Base-by-base conservation (phyloP, 2,888 invertebrate species). In the Cheiracanthium punctorium region DNA sequence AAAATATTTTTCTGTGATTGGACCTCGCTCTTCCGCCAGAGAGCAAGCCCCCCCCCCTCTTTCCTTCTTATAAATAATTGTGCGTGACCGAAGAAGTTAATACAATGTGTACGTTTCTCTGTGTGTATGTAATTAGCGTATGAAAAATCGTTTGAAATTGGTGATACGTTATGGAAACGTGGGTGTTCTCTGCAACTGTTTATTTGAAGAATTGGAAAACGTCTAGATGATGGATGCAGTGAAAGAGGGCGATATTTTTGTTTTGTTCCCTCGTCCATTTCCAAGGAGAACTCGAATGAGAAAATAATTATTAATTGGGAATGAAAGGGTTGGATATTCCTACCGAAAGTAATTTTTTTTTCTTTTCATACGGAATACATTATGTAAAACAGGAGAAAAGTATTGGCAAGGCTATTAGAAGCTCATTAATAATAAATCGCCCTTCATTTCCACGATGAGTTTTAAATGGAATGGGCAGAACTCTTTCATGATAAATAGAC, bases 1-100 rank as follows among this genome's bases (percentile, higher is more conserved):
- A 80, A 80, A 85, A 85, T 67, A 73, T 33, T 52, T 79, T 69
- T 77, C 76, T 58, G 48, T 74, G 79, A 85, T 85, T 74, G 67
- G 79, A 37, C 37, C n/a, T n/a, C n/a, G n/a, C n/a, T n/a, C n/a
- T n/a, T n/a, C n/a, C n/a, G n/a, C n/a, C 37, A 37, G 37, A 37
- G 37, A 4, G 37, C 10, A 10, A 37, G 33, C 29, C 8, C 58
- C 69, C 37, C 37, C 17, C 74, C 69, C 41, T 43, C 41, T 43
- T 30, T 48, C 52, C 67, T 71, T 71, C 74, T 79, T 74, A 74
- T 85, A 85, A 85, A 37, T 67, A 79, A 74, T 85, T 41, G n/a
- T n/a, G 84, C 84, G 84, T 85, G 84, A 79, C 79, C 74, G 79
- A 79, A 85, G 52, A 74, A 77, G 79, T 79, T 85, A 72, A 43